Base-by-base conservation (phyloP, 2,797 vertebrate genomes). In the Esox lucius region DNA sequence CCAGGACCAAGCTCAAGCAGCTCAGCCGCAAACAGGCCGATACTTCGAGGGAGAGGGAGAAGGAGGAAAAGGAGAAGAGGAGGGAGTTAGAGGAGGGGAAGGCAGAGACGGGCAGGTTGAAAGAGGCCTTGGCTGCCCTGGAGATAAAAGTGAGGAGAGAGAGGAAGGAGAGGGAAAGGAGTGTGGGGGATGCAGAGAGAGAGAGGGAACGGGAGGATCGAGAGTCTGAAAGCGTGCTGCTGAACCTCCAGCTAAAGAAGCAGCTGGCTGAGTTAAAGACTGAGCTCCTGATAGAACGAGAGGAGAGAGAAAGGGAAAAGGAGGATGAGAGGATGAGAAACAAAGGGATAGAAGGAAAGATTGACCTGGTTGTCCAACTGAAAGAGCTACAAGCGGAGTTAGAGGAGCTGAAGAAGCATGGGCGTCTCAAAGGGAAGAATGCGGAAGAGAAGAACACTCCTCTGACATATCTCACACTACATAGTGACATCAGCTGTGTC, bases 1-100 rank as follows among this genome's bases (percentile, higher is more conserved):
- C 93, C 51, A 89, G 90, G 77, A 91, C 91, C 17, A 90, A 92
- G 19, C 88, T 95, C 22, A 94, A 94, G 75, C 93, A 94, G 87
- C 87, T 94, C 4, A 90, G 91, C 76, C 91, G 92, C 65, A 95
- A 93, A 84, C 85, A 91, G 79, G 71, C 81, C 0, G 86, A 89
- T 76, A 80, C 81, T 67, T 76, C 84, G 22, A 69, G 75, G 0
- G 85, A 91, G 71, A 92, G 75, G 66, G 86, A 90, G 59, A 86
- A 75, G 84, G 88, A 90, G 0, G 85, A 91, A 71, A 92, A 75
- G 66, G 86, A 90, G 59, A 86, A 75, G 84, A 70, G 3, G 68
- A 78, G 24, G 12, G 42, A 68, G 82, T 78, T 13, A 78, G 73
- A 31, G 68, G 77, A 59, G 62, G 62, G 5, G 79, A 74, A 26